Conservation (phyloP, 2,888 invertebrate genomes). For the Leptura quadrifasciata region DNA sequence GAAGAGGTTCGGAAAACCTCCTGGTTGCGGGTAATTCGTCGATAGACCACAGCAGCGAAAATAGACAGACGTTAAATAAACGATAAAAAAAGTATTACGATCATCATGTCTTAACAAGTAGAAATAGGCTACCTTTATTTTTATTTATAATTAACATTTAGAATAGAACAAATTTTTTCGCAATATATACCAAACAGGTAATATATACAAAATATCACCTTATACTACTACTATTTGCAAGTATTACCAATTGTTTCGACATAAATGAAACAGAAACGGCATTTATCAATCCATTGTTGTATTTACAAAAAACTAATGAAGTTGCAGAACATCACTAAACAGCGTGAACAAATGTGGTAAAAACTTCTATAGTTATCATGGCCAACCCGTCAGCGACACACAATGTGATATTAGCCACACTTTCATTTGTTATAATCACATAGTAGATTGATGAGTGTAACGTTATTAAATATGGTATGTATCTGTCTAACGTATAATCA, state of each 20-base stretch:
- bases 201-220: too few species aligned
- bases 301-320: slow-evolving; percentile 33
- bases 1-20: too few species aligned
- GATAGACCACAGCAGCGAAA: too few species aligned
- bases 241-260: slow-evolving; percentile 23
- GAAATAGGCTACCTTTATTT: too few species aligned
- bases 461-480: slow-evolving; percentile 37
- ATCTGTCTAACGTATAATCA: slow-evolving; percentile 36
- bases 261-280: slow-evolving; percentile 18
- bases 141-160: too few species aligned
- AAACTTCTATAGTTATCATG: slow-evolving; percentile 38
- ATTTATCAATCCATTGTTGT: slow-evolving; percentile 31
- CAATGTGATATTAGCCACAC: slow-evolving; percentile 37
- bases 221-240: too few species aligned
- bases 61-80: too few species aligned
- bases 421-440: slow-evolving; percentile 32
- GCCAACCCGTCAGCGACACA: slow-evolving; percentile 38
- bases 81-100: too few species aligned
- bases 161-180: too few species aligned
- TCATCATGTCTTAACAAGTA: too few species aligned
- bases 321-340: slow-evolving; percentile 33
- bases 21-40: too few species aligned
- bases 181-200: too few species aligned
- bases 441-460: slow-evolving; percentile 26
- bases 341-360: slow-evolving; percentile 30